Base-by-base conservation (phyloP, 2,797 vertebrate genomes). In the Pterois miles region DNA sequence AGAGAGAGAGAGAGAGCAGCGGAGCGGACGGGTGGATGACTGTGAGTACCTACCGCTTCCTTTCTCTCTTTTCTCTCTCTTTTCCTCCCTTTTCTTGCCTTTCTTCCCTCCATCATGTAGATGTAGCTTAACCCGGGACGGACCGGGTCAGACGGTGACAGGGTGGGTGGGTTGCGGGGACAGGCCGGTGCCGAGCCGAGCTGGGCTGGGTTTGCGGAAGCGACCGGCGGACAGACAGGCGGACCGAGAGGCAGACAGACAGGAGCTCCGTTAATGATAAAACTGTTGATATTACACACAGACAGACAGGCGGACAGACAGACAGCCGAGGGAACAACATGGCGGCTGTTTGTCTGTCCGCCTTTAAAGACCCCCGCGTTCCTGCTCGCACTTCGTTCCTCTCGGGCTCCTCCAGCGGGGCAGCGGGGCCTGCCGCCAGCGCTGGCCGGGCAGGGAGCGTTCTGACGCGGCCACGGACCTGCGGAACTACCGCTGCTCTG, bases 181-280 rank as follows among this genome's bases (percentile, higher is more conserved):
- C 69, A 70, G 88, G 82, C 84, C 86, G 84, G 74, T 3, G 56
- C 59, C 58, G n/a, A 14, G 60, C 36, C 36, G 60, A 27, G 36
- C 80, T 63, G 85, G 85, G 91, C 38, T 85, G 81, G 92, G 88
- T 92, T 92, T 93, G 92, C 92, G 93, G 92, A 93, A 94, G 92
- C 91, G 87, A 85, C 80, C 72, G 83, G 78, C 57, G 80, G 87
- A 88, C 82, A 76, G 85, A 88, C 77, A 43, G 63, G 33, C 22
- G 16, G 83, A 71, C 64, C 12, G 76, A 74, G 43, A 38, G 77
- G 38, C 78, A 64, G 85, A 73, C 64, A 60, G 86, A 77, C 74
- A 54, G 74, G 1, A 16, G 76, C 83, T 60, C 82, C n/a, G 72
- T 31, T 81, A 23, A 5, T 67, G 27, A 52, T 22, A 14, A 77